These are phyloP conservation scores for Lycocerus yunnanus DNA, from an alignment of 2,888 invertebrate species.

Conservation along the genomic window DNA sequence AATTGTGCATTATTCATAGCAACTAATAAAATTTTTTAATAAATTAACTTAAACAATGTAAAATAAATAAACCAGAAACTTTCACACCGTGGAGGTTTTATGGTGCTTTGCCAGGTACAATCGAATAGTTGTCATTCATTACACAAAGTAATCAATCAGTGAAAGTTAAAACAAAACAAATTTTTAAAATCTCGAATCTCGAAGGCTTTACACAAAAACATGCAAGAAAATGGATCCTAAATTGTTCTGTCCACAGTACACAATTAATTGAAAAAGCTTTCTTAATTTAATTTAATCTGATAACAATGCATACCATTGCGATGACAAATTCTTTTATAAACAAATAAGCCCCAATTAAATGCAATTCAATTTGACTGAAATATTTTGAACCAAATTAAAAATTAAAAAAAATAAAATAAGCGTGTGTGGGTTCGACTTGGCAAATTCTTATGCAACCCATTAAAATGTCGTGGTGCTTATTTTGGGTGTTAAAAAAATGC, in stretches of 20 bases:
- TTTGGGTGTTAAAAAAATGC: not conserved
- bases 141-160: not conserved
- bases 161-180: not conserved
- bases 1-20: not conserved
- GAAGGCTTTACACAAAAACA: not conserved
- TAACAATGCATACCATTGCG: conserved; percentile 7
- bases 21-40: not conserved
- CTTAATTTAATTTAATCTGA: not conserved
- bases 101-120: not conserved
- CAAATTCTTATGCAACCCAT: not conserved
- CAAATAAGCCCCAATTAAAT: not conserved
- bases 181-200: not conserved
- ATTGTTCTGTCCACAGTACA: not conserved
- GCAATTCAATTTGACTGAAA: not conserved
- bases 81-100: not conserved
- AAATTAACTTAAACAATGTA: not conserved
- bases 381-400: not conserved
- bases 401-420: not conserved
- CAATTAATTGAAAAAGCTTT: conserved; percentile 1
- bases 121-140: not conserved
- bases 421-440: not conserved
- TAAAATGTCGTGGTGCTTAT: not conserved
- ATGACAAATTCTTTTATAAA: conserved; percentile 8
- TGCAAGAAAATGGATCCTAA: not conserved
- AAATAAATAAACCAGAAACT: not conserved